Conservation (phyloP, 1,140 invertebrate genomes). For the Anoplophora glabripennis region DNA sequence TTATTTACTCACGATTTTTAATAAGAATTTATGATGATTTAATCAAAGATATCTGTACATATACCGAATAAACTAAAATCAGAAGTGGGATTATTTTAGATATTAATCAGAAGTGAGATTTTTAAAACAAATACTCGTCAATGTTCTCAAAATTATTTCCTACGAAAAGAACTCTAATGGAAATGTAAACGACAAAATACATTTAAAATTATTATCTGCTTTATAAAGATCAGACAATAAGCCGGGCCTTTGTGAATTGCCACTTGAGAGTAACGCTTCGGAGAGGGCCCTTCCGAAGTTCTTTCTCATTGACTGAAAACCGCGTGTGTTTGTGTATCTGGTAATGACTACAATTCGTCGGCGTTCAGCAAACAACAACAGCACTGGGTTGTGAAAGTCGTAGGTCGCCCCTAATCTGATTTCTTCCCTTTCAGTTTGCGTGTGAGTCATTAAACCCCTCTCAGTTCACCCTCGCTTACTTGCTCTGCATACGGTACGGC, state of each 20-base stretch:
- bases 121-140: no score
- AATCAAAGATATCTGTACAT: no score
- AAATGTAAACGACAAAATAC: no score
- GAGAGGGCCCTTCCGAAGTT: not conserved
- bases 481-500: conserved; percentile 35
- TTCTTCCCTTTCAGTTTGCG: conserved; percentile 47
- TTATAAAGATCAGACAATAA: no score
- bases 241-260: not conserved
- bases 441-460: conserved; percentile 49
- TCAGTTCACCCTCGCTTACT: conserved; percentile 35
- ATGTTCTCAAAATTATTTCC: no score
- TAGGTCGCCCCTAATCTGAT: conserved; percentile 46
- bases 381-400: conserved; percentile 39
- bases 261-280: not conserved
- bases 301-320: conserved; percentile 23
- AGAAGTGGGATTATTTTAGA: no score
- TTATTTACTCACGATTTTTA: no score
- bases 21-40: no score
- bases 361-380: conserved; percentile 38
- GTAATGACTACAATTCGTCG: conserved; percentile 38
- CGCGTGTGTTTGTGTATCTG: conserved; percentile 37
- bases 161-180: no score
- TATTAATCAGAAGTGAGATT: no score
- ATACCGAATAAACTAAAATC: no score
- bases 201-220: no score